Evolutionary conservation across 2,797 vertebrate species (phyloP), one percentile per base, ranked within the genome.

Genomic region (Nyctalus aviator): DNA sequence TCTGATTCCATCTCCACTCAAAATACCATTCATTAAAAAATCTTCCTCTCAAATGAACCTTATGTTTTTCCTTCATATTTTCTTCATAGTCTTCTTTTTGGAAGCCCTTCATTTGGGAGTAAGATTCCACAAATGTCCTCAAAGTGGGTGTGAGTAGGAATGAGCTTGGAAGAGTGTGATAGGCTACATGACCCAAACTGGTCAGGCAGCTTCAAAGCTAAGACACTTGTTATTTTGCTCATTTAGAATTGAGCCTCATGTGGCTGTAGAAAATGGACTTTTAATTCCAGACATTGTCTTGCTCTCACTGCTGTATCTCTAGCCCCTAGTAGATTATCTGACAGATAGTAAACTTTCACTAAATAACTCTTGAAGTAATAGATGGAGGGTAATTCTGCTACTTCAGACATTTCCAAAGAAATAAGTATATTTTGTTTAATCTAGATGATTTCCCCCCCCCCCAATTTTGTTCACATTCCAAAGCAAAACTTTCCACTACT

Each of bases 361-460:
- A 88, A 94, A 37, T 84, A 69, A 62, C 91, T 87, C 35, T 66
- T 84, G 62, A 84, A 75, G 81, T 77, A 50, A 76, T 66, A 85
- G 46, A 17, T 84, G 71, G 48, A 35, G 13, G 46, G 72, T 89
- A 21, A 41, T 84, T 57, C 17, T 95, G 17, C 44, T 72, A 25
- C 12, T 35, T 90, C 41, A 66, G 78, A 75, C 15, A 71, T 37
- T 87, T 84, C 88, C 57, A 83, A 91, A 94, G 68, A 89, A 84
- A 44, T 50, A 77, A 77, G 23, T 4, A n/a, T 37, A 77, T 35
- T 78, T 8, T 13, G 2, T 59, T 32, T 79, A 91, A 53, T 64
- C 44, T 73, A 79, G 21, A 35, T 86, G 41, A 76, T 88, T 95
- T 48, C 78, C 37, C 37, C 37, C 37, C n/a, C n/a, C 37, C 37